A percentile compares a stretch with the other conserved stretches of the same genome.
Conservation (phyloP, 1,140 invertebrate species). For the Chironomus tepperi region DNA sequence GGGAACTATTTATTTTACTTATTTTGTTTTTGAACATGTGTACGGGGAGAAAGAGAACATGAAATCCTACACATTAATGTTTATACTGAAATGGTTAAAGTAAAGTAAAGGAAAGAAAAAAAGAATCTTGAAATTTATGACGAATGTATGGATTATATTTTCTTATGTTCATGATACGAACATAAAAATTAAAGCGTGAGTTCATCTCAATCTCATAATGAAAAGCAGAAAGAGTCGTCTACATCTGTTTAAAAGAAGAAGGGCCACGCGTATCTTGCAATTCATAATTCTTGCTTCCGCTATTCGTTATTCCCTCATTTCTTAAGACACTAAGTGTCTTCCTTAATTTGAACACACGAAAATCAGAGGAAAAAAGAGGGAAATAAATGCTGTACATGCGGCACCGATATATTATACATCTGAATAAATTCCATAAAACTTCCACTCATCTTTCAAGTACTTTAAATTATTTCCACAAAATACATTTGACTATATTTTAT, state of each 20-base stretch:
- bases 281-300: conserved; percentile 18
- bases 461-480: no score
- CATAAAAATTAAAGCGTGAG: conserved; percentile 6
- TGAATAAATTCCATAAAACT: no score
- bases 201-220: conserved; percentile 16
- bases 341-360: not conserved
- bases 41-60: not conserved
- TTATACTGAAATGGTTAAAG: not conserved
- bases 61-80: not conserved
- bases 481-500: no score
- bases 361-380: no score
- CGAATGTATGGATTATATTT: conserved; percentile 1
- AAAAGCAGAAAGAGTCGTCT: conserved; percentile 17
- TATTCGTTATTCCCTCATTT: conserved; percentile 6
- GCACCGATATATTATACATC: no score
- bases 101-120: not conserved
- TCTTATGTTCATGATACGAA: not conserved
- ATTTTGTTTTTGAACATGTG: not conserved
- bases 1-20: not conserved
- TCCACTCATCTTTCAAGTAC: no score
- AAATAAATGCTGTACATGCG: no score
- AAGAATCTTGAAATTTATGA: conserved; percentile 8
- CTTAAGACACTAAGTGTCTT: conserved; percentile 6
- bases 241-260: conserved; percentile 21
- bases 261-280: conserved; percentile 21